Percentiles rank a stretch among this genome's conserved stretches.
Conservation (phyloP, 2,888 invertebrate genomes). For the Gortyna flavago region DNA sequence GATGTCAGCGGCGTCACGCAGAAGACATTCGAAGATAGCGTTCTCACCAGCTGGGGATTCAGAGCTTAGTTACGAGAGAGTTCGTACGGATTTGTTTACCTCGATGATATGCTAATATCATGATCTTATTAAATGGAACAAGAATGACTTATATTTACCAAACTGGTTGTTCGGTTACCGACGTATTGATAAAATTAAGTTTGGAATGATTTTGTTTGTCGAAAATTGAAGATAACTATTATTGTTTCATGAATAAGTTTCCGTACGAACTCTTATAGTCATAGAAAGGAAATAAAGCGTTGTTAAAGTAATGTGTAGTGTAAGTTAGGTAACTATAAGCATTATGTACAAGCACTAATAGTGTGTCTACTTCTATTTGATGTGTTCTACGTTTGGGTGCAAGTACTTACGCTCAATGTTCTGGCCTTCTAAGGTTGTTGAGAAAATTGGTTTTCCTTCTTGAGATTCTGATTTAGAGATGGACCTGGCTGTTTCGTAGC, state of each 20-base stretch:
- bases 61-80: constrained; percentile 77
- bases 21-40: constrained; percentile 94
- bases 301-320: constrained; percentile 86
- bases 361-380: constrained; percentile 79
- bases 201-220: background rate
- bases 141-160: background rate
- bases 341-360: constrained; percentile 87
- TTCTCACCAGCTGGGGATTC: constrained; percentile 94
- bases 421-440: constrained; percentile 93
- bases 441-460: constrained; percentile 92
- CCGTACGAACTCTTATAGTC: constrained; percentile 78
- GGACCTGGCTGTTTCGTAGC: constrained; percentile 73
- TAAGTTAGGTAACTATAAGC: constrained; percentile 86
- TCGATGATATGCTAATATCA: constrained; percentile 37
- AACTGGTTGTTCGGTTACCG: background rate
- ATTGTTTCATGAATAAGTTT: constrained; percentile 31
- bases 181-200: constrained; percentile 26
- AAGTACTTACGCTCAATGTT: constrained; percentile 94
- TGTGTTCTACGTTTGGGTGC: constrained; percentile 62
- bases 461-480: constrained; percentile 79
- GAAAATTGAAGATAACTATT: background rate
- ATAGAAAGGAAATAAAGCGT: constrained; percentile 74
- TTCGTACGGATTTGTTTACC: constrained; percentile 75
- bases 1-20: constrained; percentile 91
- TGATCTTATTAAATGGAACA: constrained; percentile 8